phyloP scores from a whole-genome alignment of 2,888 invertebrate genomes.

The Sphaerophoria taeniata region DNA sequence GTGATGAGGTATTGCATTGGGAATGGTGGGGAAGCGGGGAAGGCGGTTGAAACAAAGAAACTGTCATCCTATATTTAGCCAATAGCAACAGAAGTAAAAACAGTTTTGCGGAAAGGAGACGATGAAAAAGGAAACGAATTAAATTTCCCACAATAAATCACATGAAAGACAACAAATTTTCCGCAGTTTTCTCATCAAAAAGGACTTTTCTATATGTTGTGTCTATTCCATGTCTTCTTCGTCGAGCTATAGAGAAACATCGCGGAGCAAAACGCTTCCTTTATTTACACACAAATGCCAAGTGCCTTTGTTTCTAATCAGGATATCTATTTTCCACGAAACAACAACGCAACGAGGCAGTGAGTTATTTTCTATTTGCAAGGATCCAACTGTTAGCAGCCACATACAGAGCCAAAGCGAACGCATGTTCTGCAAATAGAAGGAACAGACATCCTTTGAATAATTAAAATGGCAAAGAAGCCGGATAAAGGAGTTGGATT shows the following conservation, averaged over 20 bases:
- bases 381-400: neutral
- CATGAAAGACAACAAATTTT: constrained; percentile 59
- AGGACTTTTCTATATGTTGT: constrained; percentile 2
- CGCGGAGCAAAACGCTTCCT: neutral
- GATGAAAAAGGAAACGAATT: constrained; percentile 43
- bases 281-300: neutral
- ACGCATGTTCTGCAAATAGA: neutral
- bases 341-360: neutral
- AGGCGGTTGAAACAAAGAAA: constrained; percentile 15
- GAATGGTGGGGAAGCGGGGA: too few relatives aligned
- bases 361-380: neutral
- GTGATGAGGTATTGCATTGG: neutral
- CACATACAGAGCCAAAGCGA: too few relatives aligned
- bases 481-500: constrained; percentile 41
- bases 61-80: neutral
- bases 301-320: constrained; percentile 57
- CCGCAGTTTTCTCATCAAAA: constrained; percentile 37
- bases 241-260: constrained; percentile 3
- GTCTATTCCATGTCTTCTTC: too few relatives aligned
- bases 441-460: constrained; percentile 48
- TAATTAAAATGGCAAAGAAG: constrained; percentile 55
- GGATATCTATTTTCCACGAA: constrained; percentile 6
- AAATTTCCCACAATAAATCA: constrained; percentile 67
- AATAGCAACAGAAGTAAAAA: neutral
- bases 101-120: too few relatives aligned